Evolutionary conservation across 2,888 invertebrate genomes (phyloP).

Genomic region (Aporophyla lueneburgensis): DNA sequence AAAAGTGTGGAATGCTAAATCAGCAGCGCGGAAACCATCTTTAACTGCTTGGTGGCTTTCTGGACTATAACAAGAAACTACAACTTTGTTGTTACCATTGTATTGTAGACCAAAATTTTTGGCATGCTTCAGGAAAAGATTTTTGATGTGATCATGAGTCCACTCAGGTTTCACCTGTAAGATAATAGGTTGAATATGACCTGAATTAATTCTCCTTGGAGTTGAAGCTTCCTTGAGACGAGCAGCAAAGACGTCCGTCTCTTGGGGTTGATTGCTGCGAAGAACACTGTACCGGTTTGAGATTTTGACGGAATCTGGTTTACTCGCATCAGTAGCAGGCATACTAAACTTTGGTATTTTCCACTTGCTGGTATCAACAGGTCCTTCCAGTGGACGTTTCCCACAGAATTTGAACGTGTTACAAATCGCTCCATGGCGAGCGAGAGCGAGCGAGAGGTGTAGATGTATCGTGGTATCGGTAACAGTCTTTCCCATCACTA

Average conservation of each 20-base stretch:
- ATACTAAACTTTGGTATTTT: too few relatives aligned
- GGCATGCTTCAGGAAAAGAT: not conserved
- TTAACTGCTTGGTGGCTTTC: not conserved
- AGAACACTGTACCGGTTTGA: not conserved
- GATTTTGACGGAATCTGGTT: not conserved
- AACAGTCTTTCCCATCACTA: too few relatives aligned
- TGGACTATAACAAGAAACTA: not conserved
- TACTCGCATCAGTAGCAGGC: not conserved
- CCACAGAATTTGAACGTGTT: not conserved
- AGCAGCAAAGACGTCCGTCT: not conserved
- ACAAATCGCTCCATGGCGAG: too few relatives aligned
- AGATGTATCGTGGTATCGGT: too few relatives aligned
- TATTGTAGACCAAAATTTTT: not conserved
- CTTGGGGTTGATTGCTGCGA: not conserved
- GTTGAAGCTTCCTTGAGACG: not conserved
- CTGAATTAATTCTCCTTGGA: not conserved
- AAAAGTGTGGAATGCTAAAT: not conserved
- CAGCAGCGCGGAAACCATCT: not conserved
- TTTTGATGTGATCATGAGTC: not conserved
- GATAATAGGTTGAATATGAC: not conserved
- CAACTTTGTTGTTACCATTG: constrained; percentile 3
- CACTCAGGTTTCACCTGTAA: not conserved
- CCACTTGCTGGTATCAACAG: too few relatives aligned
- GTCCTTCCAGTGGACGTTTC: not conserved
- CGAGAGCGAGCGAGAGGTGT: too few relatives aligned